Percentiles rank a stretch among this genome's conserved stretches.
phyloP scores from a whole-genome alignment of 2,888 invertebrate genomes.

The Omphaloscelis lunosa region DNA sequence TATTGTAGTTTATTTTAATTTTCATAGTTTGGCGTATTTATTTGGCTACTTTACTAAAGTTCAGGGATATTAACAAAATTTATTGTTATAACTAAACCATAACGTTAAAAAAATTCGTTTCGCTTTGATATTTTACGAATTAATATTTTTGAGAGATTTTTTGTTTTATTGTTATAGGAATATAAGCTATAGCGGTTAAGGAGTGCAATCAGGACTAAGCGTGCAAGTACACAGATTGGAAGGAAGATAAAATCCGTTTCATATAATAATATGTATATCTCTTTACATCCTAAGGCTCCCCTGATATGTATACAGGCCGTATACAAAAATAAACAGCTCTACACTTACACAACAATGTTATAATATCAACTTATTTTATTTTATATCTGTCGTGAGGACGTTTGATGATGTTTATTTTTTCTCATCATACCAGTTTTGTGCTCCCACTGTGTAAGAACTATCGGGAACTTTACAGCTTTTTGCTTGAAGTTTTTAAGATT shows the following conservation, averaged over 20 bases:
- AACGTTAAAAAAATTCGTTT: neutral
- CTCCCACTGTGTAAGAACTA: constrained; percentile 36
- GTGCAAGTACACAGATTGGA: constrained; percentile 64
- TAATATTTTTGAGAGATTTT: neutral
- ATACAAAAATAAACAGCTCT: constrained; percentile 89
- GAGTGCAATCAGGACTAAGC: constrained; percentile 15
- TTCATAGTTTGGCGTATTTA: neutral
- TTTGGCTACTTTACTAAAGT: neutral
- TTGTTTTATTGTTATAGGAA: neutral
- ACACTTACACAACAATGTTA: constrained; percentile 81
- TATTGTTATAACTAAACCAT: neutral
- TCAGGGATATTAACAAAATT: neutral
- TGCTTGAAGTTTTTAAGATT: neutral
- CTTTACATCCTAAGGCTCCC: constrained; percentile 83
- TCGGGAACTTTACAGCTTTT: constrained; percentile 9
- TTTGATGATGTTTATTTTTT: constrained; percentile 3
- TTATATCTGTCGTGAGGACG: constrained; percentile 39
- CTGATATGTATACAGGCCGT: constrained; percentile 88
- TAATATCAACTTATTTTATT: constrained; percentile 60
- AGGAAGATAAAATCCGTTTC: constrained; percentile 64
- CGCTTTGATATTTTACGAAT: neutral
- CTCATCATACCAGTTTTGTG: constrained; percentile 34
- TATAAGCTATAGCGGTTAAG: neutral
- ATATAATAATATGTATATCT: constrained; percentile 67
- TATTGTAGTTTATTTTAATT: too few relatives aligned